Percentiles rank a stretch among this genome's conserved stretches.
Evolutionary conservation across 2,888 invertebrate genomes (phyloP).

Genomic region (Hypomecis punctinalis): DNA sequence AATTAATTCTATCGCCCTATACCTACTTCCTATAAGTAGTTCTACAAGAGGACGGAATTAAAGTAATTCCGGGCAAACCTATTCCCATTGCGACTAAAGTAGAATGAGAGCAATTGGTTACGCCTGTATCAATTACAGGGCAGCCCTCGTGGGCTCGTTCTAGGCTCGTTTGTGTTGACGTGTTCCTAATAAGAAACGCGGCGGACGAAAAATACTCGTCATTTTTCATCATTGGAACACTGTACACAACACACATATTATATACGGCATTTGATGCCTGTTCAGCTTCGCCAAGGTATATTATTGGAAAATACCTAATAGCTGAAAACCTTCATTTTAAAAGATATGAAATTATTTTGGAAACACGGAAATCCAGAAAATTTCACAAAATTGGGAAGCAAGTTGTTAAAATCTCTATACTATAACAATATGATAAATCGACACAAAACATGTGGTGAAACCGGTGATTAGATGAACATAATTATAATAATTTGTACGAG

Average conservation of each 20-base stretch:
- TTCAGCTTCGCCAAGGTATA: too few species aligned
- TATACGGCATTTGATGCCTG: too few species aligned
- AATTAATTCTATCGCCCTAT: slow-evolving; percentile 1
- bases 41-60: slow-evolving; percentile 23
- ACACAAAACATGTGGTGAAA: too few species aligned
- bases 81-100: slow-evolving; percentile 22
- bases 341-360: too few species aligned
- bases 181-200: not conserved
- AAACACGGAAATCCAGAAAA: too few species aligned
- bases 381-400: too few species aligned
- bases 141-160: slow-evolving; percentile 8
- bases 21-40: slow-evolving; percentile 1
- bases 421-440: too few species aligned
- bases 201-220: not conserved
- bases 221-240: not conserved
- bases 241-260: not conserved
- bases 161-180: slow-evolving; percentile 12
- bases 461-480: too few species aligned
- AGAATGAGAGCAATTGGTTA: slow-evolving; percentile 26
- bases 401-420: too few species aligned
- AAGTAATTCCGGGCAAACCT: slow-evolving; percentile 16
- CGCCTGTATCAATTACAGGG: slow-evolving; percentile 29
- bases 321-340: too few species aligned
- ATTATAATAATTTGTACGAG: too few species aligned
- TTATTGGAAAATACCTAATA: too few species aligned